Evolutionary conservation across 2,888 invertebrate genomes (phyloP), one percentile per base, ranked within the genome.

Genomic region (Athripsodes cinereus): DNA sequence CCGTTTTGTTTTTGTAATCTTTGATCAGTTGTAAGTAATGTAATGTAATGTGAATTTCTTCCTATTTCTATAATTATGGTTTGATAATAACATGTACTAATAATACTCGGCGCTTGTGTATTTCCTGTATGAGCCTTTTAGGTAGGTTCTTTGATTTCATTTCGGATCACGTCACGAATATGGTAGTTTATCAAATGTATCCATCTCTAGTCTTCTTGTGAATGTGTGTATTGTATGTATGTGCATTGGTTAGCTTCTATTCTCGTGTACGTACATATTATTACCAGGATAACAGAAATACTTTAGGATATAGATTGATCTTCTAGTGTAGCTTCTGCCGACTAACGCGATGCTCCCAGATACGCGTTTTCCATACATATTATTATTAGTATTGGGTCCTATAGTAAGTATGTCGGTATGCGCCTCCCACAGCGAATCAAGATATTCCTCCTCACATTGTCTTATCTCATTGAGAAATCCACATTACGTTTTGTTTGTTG

Each of bases 361-460:
- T 53, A 60, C 20, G 56, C 34, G 40, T 48, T 48, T 48, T 31
- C 35, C 50, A 44, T 40, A 51, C n/a, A n/a, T n/a, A n/a, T n/a
- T n/a, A n/a, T n/a, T n/a, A n/a, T n/a, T n/a, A n/a, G n/a, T n/a
- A n/a, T n/a, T n/a, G n/a, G n/a, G n/a, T n/a, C n/a, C n/a, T n/a
- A n/a, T n/a, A n/a, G n/a, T n/a, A 31, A 16, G 5, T 40, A 26
- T 56, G 22, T 53, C 51, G 55, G 50, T 46, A 26, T 49, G 57
- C 13, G 40, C 62, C 62, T 60, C 62, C 62, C 58, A 62, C 54
- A 40, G 60, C 56, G 58, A 57, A 60, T 60, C 60, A 54, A 56
- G 40, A 40, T 40, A 60, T 58, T 48, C 56, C 50, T 56, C 59
- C 34, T 44, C 55, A 50, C 59, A 52, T 52, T 47, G 40, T 50